Conservation (phyloP, 2,888 invertebrate genomes). For the Exephanes ischioxanthus region DNA sequence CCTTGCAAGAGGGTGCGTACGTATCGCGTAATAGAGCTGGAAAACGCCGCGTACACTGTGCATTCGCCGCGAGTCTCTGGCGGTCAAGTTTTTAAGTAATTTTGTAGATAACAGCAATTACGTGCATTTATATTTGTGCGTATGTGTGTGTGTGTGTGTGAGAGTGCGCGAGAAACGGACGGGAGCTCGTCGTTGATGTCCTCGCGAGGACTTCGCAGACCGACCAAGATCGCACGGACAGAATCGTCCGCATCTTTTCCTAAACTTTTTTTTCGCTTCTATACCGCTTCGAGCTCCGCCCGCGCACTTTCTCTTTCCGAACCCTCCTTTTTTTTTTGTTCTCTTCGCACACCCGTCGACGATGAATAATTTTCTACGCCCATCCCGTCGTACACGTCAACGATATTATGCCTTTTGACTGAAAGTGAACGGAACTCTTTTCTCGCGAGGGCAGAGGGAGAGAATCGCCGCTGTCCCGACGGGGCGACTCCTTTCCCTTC, state of each 20-base stretch:
- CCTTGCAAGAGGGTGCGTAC: constrained; percentile 41
- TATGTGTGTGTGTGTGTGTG: neutral
- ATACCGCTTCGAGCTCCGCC: neutral
- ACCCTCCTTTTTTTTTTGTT: constrained; percentile 48
- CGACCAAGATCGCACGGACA: neutral
- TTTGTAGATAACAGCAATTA: constrained; percentile 57
- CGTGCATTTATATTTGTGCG: neutral
- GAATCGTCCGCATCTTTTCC: constrained; percentile 2
- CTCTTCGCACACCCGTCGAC: constrained; percentile 8
- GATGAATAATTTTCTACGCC: constrained; percentile 58
- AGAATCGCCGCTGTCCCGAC: neutral
- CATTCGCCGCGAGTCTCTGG: constrained; percentile 3
- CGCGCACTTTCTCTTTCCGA: constrained; percentile 30
- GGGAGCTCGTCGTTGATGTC: neutral
- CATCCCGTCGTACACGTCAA: neutral
- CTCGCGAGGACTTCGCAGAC: neutral
- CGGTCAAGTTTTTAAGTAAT: constrained; percentile 55
- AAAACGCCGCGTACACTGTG: neutral
- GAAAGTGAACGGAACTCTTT: constrained; percentile 20
- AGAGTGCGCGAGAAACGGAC: neutral
- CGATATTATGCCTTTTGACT: constrained; percentile 37
- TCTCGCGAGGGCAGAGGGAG: constrained; percentile 24
- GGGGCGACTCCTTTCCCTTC: constrained; percentile 4
- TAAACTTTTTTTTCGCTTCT: constrained; percentile 19
- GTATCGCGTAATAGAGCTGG: constrained; percentile 28